Percentiles rank a stretch among this genome's conserved stretches.
Evolutionary conservation across 1,140 invertebrate species (phyloP).

Genomic region (Battus philenor): DNA sequence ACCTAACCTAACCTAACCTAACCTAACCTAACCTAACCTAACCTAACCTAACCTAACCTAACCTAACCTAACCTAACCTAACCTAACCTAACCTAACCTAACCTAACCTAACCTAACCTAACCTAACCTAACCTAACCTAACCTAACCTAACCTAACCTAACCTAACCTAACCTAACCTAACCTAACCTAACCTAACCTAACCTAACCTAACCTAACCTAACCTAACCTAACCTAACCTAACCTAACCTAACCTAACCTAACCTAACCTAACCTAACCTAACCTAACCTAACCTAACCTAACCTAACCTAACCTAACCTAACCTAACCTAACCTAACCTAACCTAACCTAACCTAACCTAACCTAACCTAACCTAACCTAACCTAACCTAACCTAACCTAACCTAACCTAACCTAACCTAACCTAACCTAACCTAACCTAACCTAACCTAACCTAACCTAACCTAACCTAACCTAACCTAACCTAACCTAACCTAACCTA

Average conservation of each 20-base stretch:
- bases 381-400: constrained; percentile 41
- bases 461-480: too few species aligned
- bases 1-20: too few species aligned
- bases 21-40: constrained; percentile 37
- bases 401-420: constrained; percentile 34
- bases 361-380: constrained; percentile 36
- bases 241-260: constrained; percentile 37
- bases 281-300: constrained; percentile 39
- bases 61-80: constrained; percentile 47
- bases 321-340: constrained; percentile 32
- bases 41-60: constrained; percentile 46
- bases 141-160: constrained; percentile 40
- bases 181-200: constrained; percentile 34
- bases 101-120: constrained; percentile 36
- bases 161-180: constrained; percentile 39
- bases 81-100: constrained; percentile 42
- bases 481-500: constrained; percentile 43
- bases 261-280: constrained; percentile 38
- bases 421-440: constrained; percentile 30
- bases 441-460: constrained; percentile 29
- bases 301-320: constrained; percentile 33
- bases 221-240: constrained; percentile 36
- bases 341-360: constrained; percentile 33
- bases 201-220: constrained; percentile 36
- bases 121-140: constrained; percentile 42